Evolutionary conservation across 2,888 invertebrate species (phyloP), one percentile per base, ranked within the genome.

Genomic region (Phorcus lineatus): DNA sequence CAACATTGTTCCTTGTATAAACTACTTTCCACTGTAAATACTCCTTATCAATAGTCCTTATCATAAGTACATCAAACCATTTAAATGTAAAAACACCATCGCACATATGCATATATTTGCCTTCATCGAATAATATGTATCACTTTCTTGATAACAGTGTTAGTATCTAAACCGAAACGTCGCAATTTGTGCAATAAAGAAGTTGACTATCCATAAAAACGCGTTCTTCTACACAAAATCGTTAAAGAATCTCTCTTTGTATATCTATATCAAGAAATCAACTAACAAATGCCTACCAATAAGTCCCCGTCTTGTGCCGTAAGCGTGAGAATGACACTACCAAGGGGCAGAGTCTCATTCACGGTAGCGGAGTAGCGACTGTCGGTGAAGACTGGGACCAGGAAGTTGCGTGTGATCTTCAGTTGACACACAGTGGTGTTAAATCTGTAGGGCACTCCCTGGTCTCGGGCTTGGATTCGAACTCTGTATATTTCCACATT

Each of bases 401-500:
- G 85, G 85, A 90, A 89, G 86, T 92, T 92, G 40, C 88, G 83
- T 31, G 86, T 84, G n/a, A 91, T 88, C 1, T 82, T 86, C 24
- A 90, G 88, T 0, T 36, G 74, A 19, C 89, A 82, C 3, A 86
- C 83, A 11, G 87, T 86, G 52, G 85, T 87, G 77, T 83, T 87
- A 77, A 82, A 86, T 55, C 81, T 85, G 19, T 88, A 85, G 55
- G 91, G 90, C 28, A 80, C 85, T 47, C 91, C 91, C 2, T 84
- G 84, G 82, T 92, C 92, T 54, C 86, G 81, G 7, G 91, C 91
- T 74, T 88, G 83, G 9, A 91, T 88, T 24, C 92, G 87, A 40
- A 91, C 90, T 80, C 82, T 86, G 81, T 89, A 91, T 4, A 78
- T 66, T 47, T 88, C 85, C 1, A 86, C 83, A 31, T 81, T 86